Percentiles rank a stretch among this genome's conserved stretches.
Conservation (phyloP, 2,113 vertebrate species). For the Prolemur simus region DNA sequence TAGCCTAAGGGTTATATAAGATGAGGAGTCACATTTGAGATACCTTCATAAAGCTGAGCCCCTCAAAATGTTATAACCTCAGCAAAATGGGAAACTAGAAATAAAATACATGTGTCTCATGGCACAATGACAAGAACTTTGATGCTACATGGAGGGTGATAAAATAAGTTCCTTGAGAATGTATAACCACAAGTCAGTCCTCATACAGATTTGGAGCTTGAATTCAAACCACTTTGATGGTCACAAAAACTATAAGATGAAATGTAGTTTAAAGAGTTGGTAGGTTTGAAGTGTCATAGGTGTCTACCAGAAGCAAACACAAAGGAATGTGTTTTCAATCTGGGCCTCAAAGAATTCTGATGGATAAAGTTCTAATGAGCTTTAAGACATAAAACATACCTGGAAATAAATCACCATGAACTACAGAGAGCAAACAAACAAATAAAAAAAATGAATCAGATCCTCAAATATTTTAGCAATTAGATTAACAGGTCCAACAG, state of each 20-base stretch:
- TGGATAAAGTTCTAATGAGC: neutral
- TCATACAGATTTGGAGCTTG: neutral
- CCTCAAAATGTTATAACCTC: neutral
- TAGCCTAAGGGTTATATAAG: neutral
- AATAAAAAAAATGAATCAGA: neutral
- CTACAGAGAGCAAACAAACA: neutral
- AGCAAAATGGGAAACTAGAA: neutral
- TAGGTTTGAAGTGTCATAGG: neutral
- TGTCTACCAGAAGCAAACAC: neutral
- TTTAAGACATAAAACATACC: neutral
- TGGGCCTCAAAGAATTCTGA: neutral
- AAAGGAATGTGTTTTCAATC: neutral
- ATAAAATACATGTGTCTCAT: neutral
- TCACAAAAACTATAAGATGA: neutral
- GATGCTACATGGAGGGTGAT: neutral
- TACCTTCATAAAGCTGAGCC: neutral
- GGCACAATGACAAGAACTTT: neutral
- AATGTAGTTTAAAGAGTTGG: neutral
- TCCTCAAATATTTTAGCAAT: neutral
- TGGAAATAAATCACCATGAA: neutral
- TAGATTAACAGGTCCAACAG: neutral
- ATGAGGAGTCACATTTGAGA: neutral
- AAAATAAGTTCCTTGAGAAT: constrained; percentile 35
- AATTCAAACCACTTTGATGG: neutral
- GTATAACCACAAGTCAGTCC: neutral